Base-by-base conservation (phyloP, 2,797 vertebrate species). In the Sebastes oblongus region DNA sequence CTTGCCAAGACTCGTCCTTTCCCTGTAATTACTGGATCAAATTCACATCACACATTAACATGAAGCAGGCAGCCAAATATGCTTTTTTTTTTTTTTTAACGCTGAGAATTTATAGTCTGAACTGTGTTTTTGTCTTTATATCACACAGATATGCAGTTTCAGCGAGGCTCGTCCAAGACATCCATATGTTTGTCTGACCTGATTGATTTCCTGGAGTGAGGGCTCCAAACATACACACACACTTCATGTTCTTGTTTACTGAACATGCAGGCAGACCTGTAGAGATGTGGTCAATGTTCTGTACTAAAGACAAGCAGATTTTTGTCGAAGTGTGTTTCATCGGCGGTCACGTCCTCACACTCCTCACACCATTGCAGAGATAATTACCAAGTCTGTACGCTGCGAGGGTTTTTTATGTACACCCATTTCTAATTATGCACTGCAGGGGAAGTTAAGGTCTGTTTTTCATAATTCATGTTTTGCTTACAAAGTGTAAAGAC, bases 41-140 rank as follows among this genome's bases (percentile, higher is more conserved):
- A 87, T 87, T 92, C 84, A 88, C 85, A 88, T 94, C 86, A 76
- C 85, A 87, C 85, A 86, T 92, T 89, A 90, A 89, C 83, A 83
- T 91, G 68, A 83, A 77, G 75, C 75, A 81, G 61, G 70, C 80
- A 16, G 89, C 83, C 89, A 89, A 82, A 82, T 80, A 59, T 80
- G 59, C 50, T 32, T 85, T 72, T 78, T 81, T 66, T 62, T 46
- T 46, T 46, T 46, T 50, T 46, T 50, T 4, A 78, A 72, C 82
- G 60, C 78, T 72, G 78, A 76, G 54, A 81, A 78, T 82, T 81
- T 76, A 88, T 67, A 82, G 78, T 50, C 77, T 88, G 58, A 69
- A 76, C 88, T 74, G 65, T 62, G 69, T 75, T 90, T 90, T 83
- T 79, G 77, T 88, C 85, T 77, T 69, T 81, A 86, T 70, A 83